Base-by-base conservation (phyloP, 2,797 vertebrate genomes). In the Leuciscus waleckii region DNA sequence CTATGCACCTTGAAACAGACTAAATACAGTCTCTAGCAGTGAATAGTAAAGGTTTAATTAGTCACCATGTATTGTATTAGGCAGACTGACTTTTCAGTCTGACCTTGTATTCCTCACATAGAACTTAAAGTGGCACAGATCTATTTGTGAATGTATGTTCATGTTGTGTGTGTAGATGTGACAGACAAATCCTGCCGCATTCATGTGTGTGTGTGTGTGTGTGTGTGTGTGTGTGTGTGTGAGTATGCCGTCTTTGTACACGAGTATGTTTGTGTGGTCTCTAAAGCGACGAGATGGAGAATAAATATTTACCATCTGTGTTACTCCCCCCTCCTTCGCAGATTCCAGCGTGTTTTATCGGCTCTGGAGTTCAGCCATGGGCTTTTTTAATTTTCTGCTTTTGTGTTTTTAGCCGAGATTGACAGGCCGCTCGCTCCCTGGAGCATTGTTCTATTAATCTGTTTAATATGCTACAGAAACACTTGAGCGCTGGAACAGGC, bases 321-420 rank as follows among this genome's bases (percentile, higher is more conserved):
- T 90, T 92, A 83, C 91, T 91, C 87, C 87, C 90, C 87, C 89
- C 86, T 71, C 89, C 89, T 84, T 19, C 37, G 85, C 90, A 94
- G 92, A 94, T 94, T 94, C 91, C 90, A 90, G 89, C 91, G 90
- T 93, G 93, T 94, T 93, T 93, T 93, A 95, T 95, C 95, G 93
- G 94, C 86, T 91, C 91, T 93, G 94, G 94, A 94, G 94, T 96
- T 95, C 94, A 95, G 95, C 95, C 95, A 95, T 92, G 91, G 94
- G 95, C 94, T 94, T 95, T 96, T 96, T 96, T 95, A 95, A 96
- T 96, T 96, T 96, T 96, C 94, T 95, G 95, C 95, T 95, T 95
- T 95, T 96, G 94, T 92, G 95, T 95, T 96, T 95, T 90, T 93
- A 87, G 92, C 43, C 74, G 90, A 95, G 95, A 94, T 96, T 95